Base-by-base conservation (phyloP, 2,797 vertebrate species). In the Eupleurogrammus muticus region DNA sequence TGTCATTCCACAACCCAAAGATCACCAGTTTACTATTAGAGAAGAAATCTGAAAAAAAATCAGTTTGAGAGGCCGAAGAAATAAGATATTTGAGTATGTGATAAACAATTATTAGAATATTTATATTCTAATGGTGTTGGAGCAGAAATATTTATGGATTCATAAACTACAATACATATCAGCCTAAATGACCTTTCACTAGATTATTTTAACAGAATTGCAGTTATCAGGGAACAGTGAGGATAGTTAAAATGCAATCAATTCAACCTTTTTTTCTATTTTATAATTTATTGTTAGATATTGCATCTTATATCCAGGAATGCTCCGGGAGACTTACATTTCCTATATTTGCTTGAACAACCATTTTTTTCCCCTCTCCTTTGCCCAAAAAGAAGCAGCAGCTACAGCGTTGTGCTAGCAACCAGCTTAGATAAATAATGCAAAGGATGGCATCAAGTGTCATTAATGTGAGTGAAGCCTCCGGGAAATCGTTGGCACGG, bases 361-460 rank as follows among this genome's bases (percentile, higher is more conserved):
- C 40, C 19, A 54, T 40, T 40, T 55, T 36, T 42, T 32, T 9
- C 4, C 47, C 12, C 32, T 9, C 4, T 50, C 12, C 24, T 71
- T 69, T 56, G 2, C 40, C 52, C 2, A 24, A 40, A 52, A 36
- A 44, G 48, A 10, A 64, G 21, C 49, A 6, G 6, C 20, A 19
- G 40, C 16, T 35, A 8, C 40, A 48, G 14, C 6, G 5, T 4
- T n/a, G 12, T 52, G 8, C 11, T 23, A 61, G 62, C 28, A 38
- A 64, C n/a, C 50, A 44, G n/a, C 38, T 38, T 1, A 74, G 17
- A 63, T 75, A 32, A 20, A 58, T 63, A 69, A 75, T 42, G 10
- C n/a, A 50, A 47, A 63, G 49, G 36, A 58, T 65, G 24, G 59
- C 64, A 55, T 56, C 56, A 52, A 56, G 58, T 71, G 34, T 79